Evolutionary conservation across 1,140 invertebrate species (phyloP), one percentile per base, ranked within the genome.

Genomic region (Drosophila baimaii): DNA sequence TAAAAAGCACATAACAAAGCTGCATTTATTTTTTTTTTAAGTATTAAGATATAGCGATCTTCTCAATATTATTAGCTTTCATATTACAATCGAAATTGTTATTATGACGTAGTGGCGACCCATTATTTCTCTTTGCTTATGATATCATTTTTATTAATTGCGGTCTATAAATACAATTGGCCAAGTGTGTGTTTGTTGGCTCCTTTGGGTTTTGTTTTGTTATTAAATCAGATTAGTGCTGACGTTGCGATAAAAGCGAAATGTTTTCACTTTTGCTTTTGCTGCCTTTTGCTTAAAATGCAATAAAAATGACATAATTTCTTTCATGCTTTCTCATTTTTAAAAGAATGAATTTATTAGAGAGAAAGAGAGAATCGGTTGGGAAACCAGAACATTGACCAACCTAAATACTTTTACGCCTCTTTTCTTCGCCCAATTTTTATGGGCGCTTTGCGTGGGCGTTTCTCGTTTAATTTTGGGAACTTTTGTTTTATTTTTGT

Each of bases 111-210:
- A 31, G 43, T 21, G 39, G 5, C 2, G 19, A 13, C 17, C 27
- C 15, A 63, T 21, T 59, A 19, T 46, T 68, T 43, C 10, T 21
- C 17, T 29, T 54, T 5, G 47, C 19, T 44, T 64, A 57, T 79
- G 66, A 79, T 59, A 59, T 79, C 75, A 78, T 65, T 79, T 78
- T 78, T 79, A 79, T 78, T 72, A 78, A 49, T 78, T 79, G 66
- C 41, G 27, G 19, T 71, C 64, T 78, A 78, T 54, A 77, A 58
- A 64, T 58, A 78, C 13, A 33, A n/a, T 17, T 31, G 31, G 43
- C 31, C 15, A 46, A 43, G 29, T 62, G 7, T 72, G 23, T 51
- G 25, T 57, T 64, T 72, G 39, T 41, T 70, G 12, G 29, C 23
- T 66, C 31, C n/a, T n/a, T n/a, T n/a, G n/a, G n/a, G n/a, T 21